phyloP scores from a whole-genome alignment of 2,888 invertebrate genomes.

The Drosophila lacicola region DNA sequence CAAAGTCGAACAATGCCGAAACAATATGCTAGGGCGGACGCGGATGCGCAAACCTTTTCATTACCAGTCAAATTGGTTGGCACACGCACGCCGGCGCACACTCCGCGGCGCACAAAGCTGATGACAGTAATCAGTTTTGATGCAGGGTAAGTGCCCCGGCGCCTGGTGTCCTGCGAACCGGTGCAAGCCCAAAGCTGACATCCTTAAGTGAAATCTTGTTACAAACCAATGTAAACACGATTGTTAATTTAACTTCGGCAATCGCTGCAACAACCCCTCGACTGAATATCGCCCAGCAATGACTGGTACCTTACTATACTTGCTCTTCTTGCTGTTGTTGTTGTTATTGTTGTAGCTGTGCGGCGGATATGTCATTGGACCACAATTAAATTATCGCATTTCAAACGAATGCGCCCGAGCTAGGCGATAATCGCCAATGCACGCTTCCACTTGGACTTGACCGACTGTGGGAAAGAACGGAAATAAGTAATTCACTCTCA shows the following conservation, averaged over 20 bases:
- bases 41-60: constrained; percentile 83
- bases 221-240: constrained; percentile 85
- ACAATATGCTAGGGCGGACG: constrained; percentile 75
- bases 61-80: constrained; percentile 75
- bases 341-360: constrained; percentile 25
- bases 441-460: constrained; percentile 51
- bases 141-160: constrained; percentile 63
- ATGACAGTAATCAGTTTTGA: constrained; percentile 85
- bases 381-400: constrained; percentile 85
- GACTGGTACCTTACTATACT: constrained; percentile 15
- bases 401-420: constrained; percentile 67
- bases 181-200: constrained; percentile 73
- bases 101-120: constrained; percentile 57
- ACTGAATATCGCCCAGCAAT: constrained; percentile 9
- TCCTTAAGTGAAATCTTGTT: constrained; percentile 85
- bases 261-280: constrained; percentile 46
- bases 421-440: constrained; percentile 44
- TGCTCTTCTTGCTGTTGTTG: neutral
- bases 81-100: constrained; percentile 67
- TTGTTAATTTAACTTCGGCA: constrained; percentile 82
- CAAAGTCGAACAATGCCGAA: constrained; percentile 66
- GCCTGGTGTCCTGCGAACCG: constrained; percentile 30
- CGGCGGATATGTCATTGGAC: constrained; percentile 66
- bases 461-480: constrained; percentile 67
- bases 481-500: constrained; percentile 47